Conservation (phyloP, 1,140 invertebrate genomes). For the Dufourea novaeangliae region DNA sequence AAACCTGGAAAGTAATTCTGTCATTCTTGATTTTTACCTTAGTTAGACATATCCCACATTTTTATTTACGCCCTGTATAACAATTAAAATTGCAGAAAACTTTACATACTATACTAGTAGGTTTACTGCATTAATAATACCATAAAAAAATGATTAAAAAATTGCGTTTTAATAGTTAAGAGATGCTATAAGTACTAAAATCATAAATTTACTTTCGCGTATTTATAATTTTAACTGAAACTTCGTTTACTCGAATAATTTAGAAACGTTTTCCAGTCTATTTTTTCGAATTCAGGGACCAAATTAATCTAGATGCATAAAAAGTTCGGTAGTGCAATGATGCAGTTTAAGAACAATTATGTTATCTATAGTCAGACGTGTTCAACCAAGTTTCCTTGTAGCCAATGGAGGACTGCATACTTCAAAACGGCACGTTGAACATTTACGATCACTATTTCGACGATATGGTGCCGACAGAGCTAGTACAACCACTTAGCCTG, state of each 20-base stretch:
- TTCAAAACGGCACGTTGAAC: conserved; percentile 94
- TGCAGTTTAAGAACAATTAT: not conserved
- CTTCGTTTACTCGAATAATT: not conserved
- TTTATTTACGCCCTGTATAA: too few relatives aligned
- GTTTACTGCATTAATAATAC: too few relatives aligned
- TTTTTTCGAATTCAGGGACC: not conserved
- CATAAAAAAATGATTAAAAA: too few relatives aligned
- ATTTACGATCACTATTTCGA: conserved; percentile 95
- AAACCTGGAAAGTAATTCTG: too few relatives aligned
- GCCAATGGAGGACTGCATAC: conserved; percentile 92
- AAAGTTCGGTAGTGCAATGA: not conserved
- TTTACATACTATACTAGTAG: too few relatives aligned
- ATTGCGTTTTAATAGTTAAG: too few relatives aligned
- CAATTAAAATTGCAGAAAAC: too few relatives aligned
- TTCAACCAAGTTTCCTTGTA: conserved; percentile 71
- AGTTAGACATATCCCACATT: too few relatives aligned
- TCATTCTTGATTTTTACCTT: too few relatives aligned
- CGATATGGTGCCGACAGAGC: conserved; percentile 84
- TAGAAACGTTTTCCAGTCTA: not conserved
- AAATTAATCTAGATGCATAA: not conserved
- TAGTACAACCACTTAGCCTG: conserved; percentile 82
- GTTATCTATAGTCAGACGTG: not conserved
- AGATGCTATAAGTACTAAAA: too few relatives aligned
- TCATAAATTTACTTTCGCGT: too few relatives aligned
- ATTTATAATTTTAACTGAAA: not conserved